Evolutionary conservation across 2,113 vertebrate species (phyloP).

Genomic region (Scortum barcoo): DNA sequence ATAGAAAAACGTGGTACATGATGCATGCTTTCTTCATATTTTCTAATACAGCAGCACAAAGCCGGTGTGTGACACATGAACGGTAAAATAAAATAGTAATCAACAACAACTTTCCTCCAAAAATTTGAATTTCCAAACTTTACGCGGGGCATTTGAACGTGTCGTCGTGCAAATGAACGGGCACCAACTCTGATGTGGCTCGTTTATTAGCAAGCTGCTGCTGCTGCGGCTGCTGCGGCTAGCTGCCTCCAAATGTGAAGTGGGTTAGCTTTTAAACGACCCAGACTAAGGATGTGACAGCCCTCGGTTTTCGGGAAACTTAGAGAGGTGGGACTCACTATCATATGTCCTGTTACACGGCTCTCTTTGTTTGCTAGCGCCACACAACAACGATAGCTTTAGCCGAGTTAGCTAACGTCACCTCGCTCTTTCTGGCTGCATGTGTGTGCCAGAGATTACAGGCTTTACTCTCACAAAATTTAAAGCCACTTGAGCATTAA

Average conservation of each 20-base stretch:
- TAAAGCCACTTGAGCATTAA: no score
- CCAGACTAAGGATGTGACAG: background rate
- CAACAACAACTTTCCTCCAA: background rate
- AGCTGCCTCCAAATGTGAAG: background rate
- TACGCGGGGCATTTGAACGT: slow-evolving; percentile 15
- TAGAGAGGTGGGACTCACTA: slow-evolving; percentile 37
- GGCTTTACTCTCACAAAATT: background rate
- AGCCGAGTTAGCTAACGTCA: slow-evolving; percentile 44
- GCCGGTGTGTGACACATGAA: background rate
- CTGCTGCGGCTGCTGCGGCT: no score
- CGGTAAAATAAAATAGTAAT: background rate
- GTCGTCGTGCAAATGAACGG: background rate
- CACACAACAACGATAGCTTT: slow-evolving; percentile 43
- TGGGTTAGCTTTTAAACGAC: background rate
- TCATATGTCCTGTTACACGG: background rate
- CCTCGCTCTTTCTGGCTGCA: background rate
- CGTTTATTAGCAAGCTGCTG: no score
- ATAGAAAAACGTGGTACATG: background rate
- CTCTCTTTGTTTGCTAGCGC: background rate
- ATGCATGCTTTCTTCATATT: background rate
- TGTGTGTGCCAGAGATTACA: background rate
- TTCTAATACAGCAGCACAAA: background rate
- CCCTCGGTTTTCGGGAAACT: background rate
- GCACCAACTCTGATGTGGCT: background rate
- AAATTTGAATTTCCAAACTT: background rate